phyloP scores from a whole-genome alignment of 1,140 invertebrate genomes.

The Pteromalus puparum region DNA sequence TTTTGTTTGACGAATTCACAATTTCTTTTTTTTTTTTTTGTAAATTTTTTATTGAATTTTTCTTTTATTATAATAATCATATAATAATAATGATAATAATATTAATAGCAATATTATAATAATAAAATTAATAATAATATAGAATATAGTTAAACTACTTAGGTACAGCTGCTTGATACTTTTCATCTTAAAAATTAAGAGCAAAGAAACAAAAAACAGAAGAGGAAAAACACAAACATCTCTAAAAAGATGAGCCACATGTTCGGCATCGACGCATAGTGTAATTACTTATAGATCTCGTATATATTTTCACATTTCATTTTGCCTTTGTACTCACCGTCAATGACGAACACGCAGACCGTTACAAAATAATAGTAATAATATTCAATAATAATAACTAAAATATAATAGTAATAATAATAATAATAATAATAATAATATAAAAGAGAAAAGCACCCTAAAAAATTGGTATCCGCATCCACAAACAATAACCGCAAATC shows the following conservation, averaged over 20 bases:
- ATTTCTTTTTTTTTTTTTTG: conserved; percentile 42
- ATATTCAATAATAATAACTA: conserved; percentile 18
- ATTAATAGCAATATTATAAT: conserved; percentile 59
- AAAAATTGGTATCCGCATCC: conserved; percentile 41
- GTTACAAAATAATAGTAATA: conserved; percentile 48
- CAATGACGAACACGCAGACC: conserved; percentile 40
- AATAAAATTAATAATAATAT: conserved; percentile 65
- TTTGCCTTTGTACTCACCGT: conserved; percentile 16
- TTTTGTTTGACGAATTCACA: conserved; percentile 47
- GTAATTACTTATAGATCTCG: conserved; percentile 3
- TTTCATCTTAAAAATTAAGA: conserved; percentile 60
- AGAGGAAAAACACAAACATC: conserved; percentile 54
- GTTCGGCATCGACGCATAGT: conserved; percentile 25
- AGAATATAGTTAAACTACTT: conserved; percentile 69
- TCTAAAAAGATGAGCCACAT: conserved; percentile 26
- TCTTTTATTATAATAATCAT: conserved; percentile 53
- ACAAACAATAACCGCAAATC: conserved; percentile 46
- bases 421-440: conserved; percentile 35
- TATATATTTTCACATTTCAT: conserved; percentile 3
- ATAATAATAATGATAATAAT: conserved; percentile 54
- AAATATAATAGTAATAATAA: conserved; percentile 41
- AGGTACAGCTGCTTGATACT: conserved; percentile 73
- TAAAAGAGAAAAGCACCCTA: conserved; percentile 49
- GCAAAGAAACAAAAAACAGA: conserved; percentile 62
- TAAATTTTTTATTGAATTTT: conserved; percentile 55